phyloP scores from a whole-genome alignment of 2,113 vertebrate species.

The Pampusana beccarii region DNA sequence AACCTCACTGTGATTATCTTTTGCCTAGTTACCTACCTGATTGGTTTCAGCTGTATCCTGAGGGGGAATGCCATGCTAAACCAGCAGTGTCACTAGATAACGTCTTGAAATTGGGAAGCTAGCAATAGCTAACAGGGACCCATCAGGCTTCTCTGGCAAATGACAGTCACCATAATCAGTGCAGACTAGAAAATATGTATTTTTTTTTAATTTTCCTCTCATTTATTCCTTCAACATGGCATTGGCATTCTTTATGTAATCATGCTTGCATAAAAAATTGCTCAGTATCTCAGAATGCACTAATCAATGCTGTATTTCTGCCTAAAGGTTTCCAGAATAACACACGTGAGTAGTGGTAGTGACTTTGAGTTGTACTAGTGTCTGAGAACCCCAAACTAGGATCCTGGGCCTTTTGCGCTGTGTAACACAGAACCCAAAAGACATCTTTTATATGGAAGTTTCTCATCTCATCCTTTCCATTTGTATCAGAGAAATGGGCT shows the following conservation, averaged over 20 bases:
- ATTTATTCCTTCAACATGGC: background rate
- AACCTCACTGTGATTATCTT: slow-evolving; percentile 29
- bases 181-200: background rate
- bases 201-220: background rate
- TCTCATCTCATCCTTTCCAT: background rate
- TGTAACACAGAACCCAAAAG: background rate
- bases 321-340: background rate
- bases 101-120: background rate
- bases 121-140: background rate
- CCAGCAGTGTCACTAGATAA: background rate
- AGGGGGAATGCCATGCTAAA: background rate
- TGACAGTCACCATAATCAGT: background rate
- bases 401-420: background rate
- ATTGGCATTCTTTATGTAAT: background rate
- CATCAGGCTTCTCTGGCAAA: background rate
- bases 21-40: slow-evolving; percentile 29
- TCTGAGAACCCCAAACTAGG: background rate
- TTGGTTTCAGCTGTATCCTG: slow-evolving; percentile 18
- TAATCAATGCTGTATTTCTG: background rate
- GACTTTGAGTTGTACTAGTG: background rate
- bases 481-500: background rate
- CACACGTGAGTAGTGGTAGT: background rate
- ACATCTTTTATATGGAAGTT: background rate
- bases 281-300: background rate
- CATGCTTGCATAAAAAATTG: background rate